Base-by-base conservation (phyloP, 1,140 invertebrate species). In the Sitobion miscanthi region DNA sequence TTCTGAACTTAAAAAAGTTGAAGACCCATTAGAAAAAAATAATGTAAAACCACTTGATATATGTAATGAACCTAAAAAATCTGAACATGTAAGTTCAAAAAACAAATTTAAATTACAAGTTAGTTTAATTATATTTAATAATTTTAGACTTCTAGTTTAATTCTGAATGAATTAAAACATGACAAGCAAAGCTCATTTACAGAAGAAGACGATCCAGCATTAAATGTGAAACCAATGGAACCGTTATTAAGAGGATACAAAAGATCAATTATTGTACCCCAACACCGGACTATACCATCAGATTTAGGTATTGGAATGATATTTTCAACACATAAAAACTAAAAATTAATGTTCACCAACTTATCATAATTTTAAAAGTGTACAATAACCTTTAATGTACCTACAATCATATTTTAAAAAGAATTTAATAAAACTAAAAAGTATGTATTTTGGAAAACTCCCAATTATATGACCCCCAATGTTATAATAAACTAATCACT, bases 161-260 rank as follows among this genome's bases (percentile, higher is more conserved):
- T 85, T 52, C 23, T 52, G 2, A 93, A 85, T n/a, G 91, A 93
- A 52, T 38, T 86, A 42, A 94, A 86, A 77, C 94, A 94, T 86
- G 94, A 91, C 38, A 94, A 94, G 57, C 94, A 95, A 88, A 91
- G 95, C 21, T 95, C 95, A n/a, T 49, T 94, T 25, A 94, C 91
- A 11, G 97, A 96, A 82, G 97, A 98, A 91, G 98, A 97, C 52
- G 98, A 98, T 94, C 96, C 97, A 0, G 96, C 97, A 94, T 97
- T 98, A 95, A 97, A 97, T 94, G 97, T 98, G n/a, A 97, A 98
- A 95, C 98, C 98, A 0, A 99, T 99, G 98, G 97, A 98, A 94
- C 98, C 98, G 0, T 95, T 99, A 82, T 95, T 98, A 30, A 95
- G 97, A 93, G 98, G 97, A 42, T 98, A 98, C 94, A 94, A 94